These are phyloP conservation scores for Zeuzera pyrina DNA, from an alignment of 2,888 invertebrate species.

Conservation along the genomic window DNA sequence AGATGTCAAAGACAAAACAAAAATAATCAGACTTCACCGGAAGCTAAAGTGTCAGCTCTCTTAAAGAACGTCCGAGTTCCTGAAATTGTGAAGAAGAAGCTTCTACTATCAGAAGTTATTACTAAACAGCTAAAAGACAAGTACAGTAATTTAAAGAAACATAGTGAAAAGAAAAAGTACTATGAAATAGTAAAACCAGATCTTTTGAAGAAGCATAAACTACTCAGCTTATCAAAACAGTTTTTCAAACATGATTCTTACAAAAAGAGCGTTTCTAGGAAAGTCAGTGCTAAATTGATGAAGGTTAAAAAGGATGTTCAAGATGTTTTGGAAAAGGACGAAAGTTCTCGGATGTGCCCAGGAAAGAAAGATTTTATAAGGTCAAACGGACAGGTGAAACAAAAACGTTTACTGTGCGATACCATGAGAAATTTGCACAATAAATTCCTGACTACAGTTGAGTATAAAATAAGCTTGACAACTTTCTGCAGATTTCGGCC, in stretches of 20 bases:
- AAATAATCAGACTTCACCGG: constrained; percentile 6
- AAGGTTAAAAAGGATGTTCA: constrained; percentile 9
- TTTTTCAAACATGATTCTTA: constrained; percentile 7
- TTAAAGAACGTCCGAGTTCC: constrained; percentile 11
- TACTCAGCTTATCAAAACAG: constrained; percentile 5
- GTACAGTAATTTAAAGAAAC: too few species aligned
- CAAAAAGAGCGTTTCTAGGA: constrained; percentile 5
- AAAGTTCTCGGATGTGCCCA: constrained; percentile 17
- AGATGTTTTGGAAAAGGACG: constrained; percentile 17
- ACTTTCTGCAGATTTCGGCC: constrained; percentile 16
- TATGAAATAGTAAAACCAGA: constrained; percentile 11
- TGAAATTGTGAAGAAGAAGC: constrained; percentile 11
- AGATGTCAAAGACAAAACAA: constrained; percentile 10
- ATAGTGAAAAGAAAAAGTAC: constrained; percentile 12
- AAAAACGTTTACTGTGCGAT: constrained; percentile 14
- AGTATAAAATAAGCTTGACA: constrained; percentile 4
- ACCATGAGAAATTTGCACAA: constrained; percentile 14
- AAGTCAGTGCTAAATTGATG: constrained; percentile 10
- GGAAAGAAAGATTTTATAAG: constrained; percentile 16
- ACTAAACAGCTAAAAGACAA: too few species aligned
- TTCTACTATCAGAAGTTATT: too few species aligned
- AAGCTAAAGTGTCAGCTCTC: constrained; percentile 11
- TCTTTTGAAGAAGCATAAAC: constrained; percentile 11
- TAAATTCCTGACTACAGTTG: constrained; percentile 5
- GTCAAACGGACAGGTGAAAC: constrained; percentile 12